Percentiles rank a stretch among this genome's conserved stretches.
Conservation (phyloP, 2,113 vertebrate species). For the Paratilapia polleni region DNA sequence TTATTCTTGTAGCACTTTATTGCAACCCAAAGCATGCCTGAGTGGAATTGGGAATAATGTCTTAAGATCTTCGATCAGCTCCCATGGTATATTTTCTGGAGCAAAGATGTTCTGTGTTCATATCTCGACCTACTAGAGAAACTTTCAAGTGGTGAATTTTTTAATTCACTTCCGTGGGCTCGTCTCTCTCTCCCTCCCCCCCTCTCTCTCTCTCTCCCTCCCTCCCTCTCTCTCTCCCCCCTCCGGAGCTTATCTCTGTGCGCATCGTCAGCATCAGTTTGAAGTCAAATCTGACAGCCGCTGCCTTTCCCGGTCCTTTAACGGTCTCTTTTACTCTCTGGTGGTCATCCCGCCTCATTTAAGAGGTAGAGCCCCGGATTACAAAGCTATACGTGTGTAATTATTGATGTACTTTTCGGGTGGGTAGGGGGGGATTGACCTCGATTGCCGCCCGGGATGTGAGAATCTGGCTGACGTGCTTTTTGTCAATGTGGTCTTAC, state of each 20-base stretch:
- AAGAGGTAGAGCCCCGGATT: constrained; percentile 55
- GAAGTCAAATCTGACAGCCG: constrained; percentile 75
- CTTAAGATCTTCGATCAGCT: neutral
- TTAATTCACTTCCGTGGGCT: constrained; percentile 17
- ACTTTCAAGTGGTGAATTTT: constrained; percentile 54
- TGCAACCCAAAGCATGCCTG: neutral
- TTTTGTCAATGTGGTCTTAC: constrained; percentile 35
- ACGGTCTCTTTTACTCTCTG: constrained; percentile 37
- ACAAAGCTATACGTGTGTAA: constrained; percentile 51
- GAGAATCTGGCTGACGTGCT: constrained; percentile 34
- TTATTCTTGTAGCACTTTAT: neutral
- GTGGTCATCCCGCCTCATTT: constrained; percentile 56
- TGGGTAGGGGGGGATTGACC: constrained; percentile 46
- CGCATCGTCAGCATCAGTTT: constrained; percentile 80
- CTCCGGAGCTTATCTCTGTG: constrained; percentile 74
- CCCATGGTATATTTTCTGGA: neutral
- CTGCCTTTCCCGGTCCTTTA: constrained; percentile 55
- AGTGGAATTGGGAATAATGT: neutral
- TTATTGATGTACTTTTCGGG: constrained; percentile 64
- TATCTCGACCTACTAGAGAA: constrained; percentile 40
- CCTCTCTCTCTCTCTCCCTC: neutral
- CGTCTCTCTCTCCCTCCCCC: constrained; percentile 17
- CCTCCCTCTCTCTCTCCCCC: constrained; percentile 15
- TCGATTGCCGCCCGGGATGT: constrained; percentile 63
- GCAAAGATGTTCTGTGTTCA: neutral